These are phyloP conservation scores for Pogonognathellus flavescens DNA, from an alignment of 1,140 invertebrate genomes.

Conservation along the genomic window DNA sequence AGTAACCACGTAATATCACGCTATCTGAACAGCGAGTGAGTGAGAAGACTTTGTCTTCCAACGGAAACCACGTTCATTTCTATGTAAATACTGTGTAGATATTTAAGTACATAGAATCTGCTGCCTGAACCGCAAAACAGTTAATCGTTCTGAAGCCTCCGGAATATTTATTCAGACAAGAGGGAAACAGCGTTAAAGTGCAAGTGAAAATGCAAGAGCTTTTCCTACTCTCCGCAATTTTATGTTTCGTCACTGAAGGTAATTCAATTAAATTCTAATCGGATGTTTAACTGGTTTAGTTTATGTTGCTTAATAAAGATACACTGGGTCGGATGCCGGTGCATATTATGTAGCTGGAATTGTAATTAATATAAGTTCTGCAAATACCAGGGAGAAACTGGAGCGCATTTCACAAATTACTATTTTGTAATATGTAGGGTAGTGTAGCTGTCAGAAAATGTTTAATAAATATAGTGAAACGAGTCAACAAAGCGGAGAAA, in stretches of 20 bases:
- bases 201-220: conserved; percentile 54
- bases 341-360: background rate
- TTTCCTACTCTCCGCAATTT: conserved; percentile 49
- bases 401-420: no score
- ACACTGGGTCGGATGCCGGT: background rate
- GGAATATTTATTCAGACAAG: background rate
- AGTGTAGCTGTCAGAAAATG: no score
- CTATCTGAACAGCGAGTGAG: background rate
- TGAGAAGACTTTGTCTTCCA: background rate
- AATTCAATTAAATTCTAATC: conserved; percentile 30
- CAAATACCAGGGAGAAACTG: no score
- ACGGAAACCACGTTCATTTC: background rate
- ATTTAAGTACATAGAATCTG: background rate
- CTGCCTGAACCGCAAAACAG: background rate
- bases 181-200: background rate
- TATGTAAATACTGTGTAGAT: background rate
- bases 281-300: conserved; percentile 1
- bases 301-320: background rate
- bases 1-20: no score
- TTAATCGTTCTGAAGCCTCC: background rate
- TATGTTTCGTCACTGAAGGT: conserved; percentile 62
- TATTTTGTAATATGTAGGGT: no score
- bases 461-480: no score
- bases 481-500: no score
- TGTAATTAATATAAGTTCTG: no score